phyloP scores from a whole-genome alignment of 2,797 vertebrate species.

The Columba guinea region DNA sequence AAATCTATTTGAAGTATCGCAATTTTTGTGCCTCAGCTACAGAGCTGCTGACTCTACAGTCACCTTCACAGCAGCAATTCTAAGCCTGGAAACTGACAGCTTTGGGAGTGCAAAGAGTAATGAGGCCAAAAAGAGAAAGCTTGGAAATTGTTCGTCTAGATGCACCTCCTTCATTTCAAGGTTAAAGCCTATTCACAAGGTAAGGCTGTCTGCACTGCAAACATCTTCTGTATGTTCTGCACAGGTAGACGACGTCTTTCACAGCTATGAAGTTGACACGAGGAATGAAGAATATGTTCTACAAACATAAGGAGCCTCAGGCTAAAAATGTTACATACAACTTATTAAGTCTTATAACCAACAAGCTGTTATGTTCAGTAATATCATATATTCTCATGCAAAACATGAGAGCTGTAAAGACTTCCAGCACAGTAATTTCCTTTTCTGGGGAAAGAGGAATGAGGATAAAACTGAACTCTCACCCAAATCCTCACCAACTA shows the following conservation, averaged over 20 bases:
- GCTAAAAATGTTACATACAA: background rate
- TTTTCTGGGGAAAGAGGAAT: background rate
- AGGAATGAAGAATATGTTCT: background rate
- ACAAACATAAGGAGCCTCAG: background rate
- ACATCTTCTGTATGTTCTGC: background rate
- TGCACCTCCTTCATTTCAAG: background rate
- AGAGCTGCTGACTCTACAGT: background rate
- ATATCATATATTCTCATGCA: background rate
- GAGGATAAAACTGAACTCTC: background rate
- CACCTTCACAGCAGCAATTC: background rate
- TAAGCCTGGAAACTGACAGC: background rate
- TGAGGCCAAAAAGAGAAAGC: background rate
- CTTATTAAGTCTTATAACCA: background rate
- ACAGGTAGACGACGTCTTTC: background rate
- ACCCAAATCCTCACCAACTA: background rate
- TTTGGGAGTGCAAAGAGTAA: background rate
- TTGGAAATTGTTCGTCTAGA: background rate
- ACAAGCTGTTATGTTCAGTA: background rate
- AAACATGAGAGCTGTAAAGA: background rate
- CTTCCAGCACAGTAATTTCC: background rate
- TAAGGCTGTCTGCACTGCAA: background rate
- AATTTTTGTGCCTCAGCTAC: background rate
- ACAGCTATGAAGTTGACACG: background rate
- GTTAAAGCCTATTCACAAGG: background rate
- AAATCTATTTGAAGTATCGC: background rate